A percentile compares a stretch with the other conserved stretches of the same genome.
phyloP scores from a whole-genome alignment of 1,140 invertebrate species.

The Pristionchus pacificus region DNA sequence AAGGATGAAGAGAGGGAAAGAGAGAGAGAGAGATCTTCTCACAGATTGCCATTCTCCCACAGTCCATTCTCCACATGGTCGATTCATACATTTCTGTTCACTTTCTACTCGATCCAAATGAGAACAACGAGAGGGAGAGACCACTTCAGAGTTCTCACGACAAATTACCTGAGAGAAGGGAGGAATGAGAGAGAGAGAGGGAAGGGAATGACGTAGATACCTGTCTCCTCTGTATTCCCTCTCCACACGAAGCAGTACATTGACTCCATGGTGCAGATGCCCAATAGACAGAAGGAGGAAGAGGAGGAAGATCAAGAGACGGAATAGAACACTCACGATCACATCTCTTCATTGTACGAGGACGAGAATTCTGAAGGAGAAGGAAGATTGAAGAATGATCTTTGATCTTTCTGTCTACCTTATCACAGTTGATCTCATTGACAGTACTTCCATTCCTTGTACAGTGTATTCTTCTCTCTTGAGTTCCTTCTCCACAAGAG shows the following conservation, averaged over 20 bases:
- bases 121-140: neutral
- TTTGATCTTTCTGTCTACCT: too few relatives aligned
- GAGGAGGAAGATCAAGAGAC: conserved; percentile 4
- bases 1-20: too few relatives aligned
- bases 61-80: conserved; percentile 42
- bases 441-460: conserved; percentile 40
- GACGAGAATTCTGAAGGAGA: conserved; percentile 18
- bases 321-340: conserved; percentile 12
- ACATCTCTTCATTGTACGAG: conserved; percentile 17
- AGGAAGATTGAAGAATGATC: neutral
- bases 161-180: too few relatives aligned
- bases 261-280: conserved; percentile 47
- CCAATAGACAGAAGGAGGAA: conserved; percentile 40
- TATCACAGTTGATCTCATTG: conserved; percentile 16
- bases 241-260: conserved; percentile 44
- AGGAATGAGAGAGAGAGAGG: too few relatives aligned
- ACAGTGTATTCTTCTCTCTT: conserved; percentile 38
- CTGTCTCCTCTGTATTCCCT: conserved; percentile 46
- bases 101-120: conserved; percentile 38
- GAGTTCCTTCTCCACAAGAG: conserved; percentile 44
- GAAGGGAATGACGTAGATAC: too few relatives aligned
- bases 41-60: conserved; percentile 36
- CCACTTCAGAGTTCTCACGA: conserved; percentile 29
- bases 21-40: too few relatives aligned
- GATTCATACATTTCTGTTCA: conserved; percentile 26